Conservation (phyloP, 2,888 invertebrate species). For the Synergus japonicus region DNA sequence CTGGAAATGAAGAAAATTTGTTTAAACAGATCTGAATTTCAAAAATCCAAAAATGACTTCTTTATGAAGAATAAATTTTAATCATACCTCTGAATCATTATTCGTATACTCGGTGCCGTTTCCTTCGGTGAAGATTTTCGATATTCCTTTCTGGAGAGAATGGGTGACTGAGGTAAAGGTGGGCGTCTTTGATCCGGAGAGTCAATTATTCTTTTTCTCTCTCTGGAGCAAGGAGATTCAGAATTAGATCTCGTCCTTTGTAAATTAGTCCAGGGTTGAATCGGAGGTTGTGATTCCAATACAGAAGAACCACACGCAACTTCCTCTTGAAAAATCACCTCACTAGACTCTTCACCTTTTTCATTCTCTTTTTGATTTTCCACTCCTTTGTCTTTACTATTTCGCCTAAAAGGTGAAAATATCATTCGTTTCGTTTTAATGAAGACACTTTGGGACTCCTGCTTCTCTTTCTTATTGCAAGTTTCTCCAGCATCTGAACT, state of each 20-base stretch:
- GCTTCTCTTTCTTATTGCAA: constrained; percentile 56
- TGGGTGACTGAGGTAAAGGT: constrained; percentile 28
- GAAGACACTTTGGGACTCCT: constrained; percentile 81
- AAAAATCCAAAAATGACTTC: not conserved
- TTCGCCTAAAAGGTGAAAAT: constrained; percentile 85
- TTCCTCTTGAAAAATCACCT: not conserved
- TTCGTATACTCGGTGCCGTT: constrained; percentile 84
- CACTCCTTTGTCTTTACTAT: constrained; percentile 68
- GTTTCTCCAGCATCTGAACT: not conserved
- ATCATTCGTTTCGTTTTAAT: constrained; percentile 90
- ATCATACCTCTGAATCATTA: constrained; percentile 85
- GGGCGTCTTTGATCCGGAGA: constrained; percentile 16
- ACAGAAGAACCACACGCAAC: not conserved
- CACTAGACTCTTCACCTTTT: not conserved
- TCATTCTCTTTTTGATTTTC: constrained; percentile 38
- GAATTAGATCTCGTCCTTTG: constrained; percentile 57
- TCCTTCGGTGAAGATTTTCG: constrained; percentile 80
- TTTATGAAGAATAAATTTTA: not conserved
- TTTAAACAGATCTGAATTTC: constrained; percentile 58
- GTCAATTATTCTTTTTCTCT: constrained; percentile 14
- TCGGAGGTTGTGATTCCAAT: not conserved
- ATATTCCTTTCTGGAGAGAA: constrained; percentile 22
- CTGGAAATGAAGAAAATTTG: not conserved
- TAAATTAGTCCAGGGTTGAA: constrained; percentile 39
- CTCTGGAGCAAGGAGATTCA: constrained; percentile 50